Conservation (phyloP, 1,140 invertebrate species). For the Maniola jurtina region DNA sequence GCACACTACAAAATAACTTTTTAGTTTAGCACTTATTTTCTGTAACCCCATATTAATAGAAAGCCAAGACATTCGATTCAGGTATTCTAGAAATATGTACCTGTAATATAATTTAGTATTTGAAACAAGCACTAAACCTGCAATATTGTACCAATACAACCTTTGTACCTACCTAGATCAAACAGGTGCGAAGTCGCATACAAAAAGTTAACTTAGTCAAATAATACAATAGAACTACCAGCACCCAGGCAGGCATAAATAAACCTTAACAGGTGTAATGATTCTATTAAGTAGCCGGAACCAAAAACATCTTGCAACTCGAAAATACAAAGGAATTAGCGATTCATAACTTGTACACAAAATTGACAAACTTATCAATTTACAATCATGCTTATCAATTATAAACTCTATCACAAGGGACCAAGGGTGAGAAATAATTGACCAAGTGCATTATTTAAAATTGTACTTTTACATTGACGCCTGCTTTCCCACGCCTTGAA, state of each 20-base stretch:
- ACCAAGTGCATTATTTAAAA: constrained; percentile 6
- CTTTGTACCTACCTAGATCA: too few relatives aligned
- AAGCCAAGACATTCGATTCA: too few relatives aligned
- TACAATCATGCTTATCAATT: constrained; percentile 13
- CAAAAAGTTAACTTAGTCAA: neutral
- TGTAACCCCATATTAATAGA: too few relatives aligned
- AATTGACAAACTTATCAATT: constrained; percentile 7
- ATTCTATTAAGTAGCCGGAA: constrained; percentile 44
- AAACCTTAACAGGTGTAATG: constrained; percentile 35
- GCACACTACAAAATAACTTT: too few relatives aligned
- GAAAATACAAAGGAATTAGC: constrained; percentile 42
- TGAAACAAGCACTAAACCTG: too few relatives aligned
- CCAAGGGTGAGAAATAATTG: neutral
- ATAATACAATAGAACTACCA: constrained; percentile 3
- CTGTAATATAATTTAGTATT: too few relatives aligned
- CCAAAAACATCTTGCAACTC: constrained; percentile 41
- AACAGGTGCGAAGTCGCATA: neutral
- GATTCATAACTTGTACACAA: constrained; percentile 45
- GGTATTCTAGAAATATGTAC: too few relatives aligned
- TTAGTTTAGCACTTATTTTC: too few relatives aligned
- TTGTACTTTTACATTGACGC: constrained; percentile 31
- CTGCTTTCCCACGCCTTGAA: constrained; percentile 47
- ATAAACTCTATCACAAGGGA: constrained; percentile 26
- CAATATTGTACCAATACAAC: too few relatives aligned
- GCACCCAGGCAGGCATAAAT: constrained; percentile 30